These are phyloP conservation scores for Philhelius pedissequus DNA, from an alignment of 2,888 invertebrate species.

Conservation along the genomic window DNA sequence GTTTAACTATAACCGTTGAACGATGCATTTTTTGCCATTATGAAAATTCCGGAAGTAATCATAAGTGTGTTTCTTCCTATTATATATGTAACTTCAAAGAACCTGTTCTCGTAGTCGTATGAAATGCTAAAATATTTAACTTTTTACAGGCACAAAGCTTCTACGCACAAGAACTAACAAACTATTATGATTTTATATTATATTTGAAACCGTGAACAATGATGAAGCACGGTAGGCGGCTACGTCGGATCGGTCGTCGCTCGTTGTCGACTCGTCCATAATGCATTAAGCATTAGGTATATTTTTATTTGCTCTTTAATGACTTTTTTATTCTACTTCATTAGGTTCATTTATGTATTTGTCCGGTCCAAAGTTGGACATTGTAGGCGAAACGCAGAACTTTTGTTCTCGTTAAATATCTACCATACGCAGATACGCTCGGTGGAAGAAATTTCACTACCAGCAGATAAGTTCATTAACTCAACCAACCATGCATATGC, in stretches of 20 bases:
- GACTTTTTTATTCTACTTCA: slow-evolving; percentile 26
- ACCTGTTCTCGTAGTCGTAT: background rate
- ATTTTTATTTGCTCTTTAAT: background rate
- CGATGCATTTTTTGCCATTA: too few relatives aligned
- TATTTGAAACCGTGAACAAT: background rate
- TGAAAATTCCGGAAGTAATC: background rate
- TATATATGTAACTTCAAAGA: too few relatives aligned
- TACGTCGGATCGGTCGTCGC: background rate
- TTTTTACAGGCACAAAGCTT: background rate
- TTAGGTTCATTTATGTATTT: slow-evolving; percentile 46
- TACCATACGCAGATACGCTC: too few relatives aligned
- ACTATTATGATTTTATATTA: background rate
- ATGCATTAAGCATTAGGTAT: too few relatives aligned
- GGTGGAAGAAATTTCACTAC: slow-evolving; percentile 5
- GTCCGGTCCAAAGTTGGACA: slow-evolving; percentile 39
- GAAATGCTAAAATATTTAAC: background rate
- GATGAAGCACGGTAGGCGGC: background rate
- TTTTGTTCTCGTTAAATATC: slow-evolving; percentile 25
- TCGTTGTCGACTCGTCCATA: background rate
- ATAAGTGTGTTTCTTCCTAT: too few relatives aligned
- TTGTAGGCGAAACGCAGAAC: slow-evolving; percentile 60
- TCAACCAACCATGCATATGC: slow-evolving; percentile 11
- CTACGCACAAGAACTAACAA: background rate
- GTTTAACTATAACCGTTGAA: too few relatives aligned
- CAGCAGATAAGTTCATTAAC: slow-evolving; percentile 16